Evolutionary conservation across 2,888 invertebrate genomes (phyloP).

Genomic region (Lithosia quadra): DNA sequence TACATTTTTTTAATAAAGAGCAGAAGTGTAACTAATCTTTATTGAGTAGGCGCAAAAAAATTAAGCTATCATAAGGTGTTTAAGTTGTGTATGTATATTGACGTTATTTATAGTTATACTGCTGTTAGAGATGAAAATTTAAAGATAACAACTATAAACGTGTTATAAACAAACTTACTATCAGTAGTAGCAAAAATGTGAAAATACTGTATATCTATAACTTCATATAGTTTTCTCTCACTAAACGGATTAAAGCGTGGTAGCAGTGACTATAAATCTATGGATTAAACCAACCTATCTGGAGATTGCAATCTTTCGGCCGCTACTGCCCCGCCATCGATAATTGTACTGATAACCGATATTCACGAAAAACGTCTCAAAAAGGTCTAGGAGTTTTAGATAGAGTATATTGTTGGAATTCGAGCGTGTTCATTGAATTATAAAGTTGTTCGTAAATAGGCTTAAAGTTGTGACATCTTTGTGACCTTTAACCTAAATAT

Average conservation of each 20-base stretch:
- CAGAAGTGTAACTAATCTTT: constrained; percentile 42
- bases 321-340: constrained; percentile 71
- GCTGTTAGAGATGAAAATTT: constrained; percentile 22
- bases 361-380: constrained; percentile 65
- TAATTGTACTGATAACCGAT: constrained; percentile 81
- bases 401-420: constrained; percentile 50
- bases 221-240: constrained; percentile 67
- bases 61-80: constrained; percentile 29
- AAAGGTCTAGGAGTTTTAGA: constrained; percentile 56
- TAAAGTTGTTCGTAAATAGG: constrained; percentile 28
- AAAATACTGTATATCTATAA: constrained; percentile 31
- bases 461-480: constrained; percentile 25
- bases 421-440: constrained; percentile 36
- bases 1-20: constrained; percentile 17
- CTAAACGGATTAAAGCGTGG: constrained; percentile 75
- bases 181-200: not conserved
- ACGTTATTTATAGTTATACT: constrained; percentile 39
- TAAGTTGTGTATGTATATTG: constrained; percentile 27
- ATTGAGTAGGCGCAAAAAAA: constrained; percentile 41
- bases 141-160: constrained; percentile 30
- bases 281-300: constrained; percentile 82
- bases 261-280: constrained; percentile 78
- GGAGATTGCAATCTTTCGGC: constrained; percentile 79
- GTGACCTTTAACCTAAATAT: constrained; percentile 18
- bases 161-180: constrained; percentile 26